Evolutionary conservation across 2,113 vertebrate genomes (phyloP).

Genomic region (Lepus timidus): DNA sequence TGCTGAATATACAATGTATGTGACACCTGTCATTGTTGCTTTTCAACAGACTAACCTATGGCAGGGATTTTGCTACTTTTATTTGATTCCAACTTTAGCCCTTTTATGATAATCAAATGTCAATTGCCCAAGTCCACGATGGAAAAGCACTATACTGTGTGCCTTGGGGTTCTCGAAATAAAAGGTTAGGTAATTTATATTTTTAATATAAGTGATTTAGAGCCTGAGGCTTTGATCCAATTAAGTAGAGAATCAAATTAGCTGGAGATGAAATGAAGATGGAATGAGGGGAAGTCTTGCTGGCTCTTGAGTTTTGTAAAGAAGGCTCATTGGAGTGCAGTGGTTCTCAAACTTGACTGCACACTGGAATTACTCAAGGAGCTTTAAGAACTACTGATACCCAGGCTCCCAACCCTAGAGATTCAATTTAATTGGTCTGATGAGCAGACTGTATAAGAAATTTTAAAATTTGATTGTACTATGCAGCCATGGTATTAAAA

Average conservation of each 20-base stretch:
- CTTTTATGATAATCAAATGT: conserved; percentile 83
- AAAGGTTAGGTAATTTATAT: conserved; percentile 82
- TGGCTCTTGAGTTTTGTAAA: conserved; percentile 60
- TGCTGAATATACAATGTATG: not conserved
- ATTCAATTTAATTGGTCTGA: not conserved
- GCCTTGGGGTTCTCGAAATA: conserved; percentile 68
- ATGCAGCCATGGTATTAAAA: conserved; percentile 7
- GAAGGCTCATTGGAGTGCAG: not conserved
- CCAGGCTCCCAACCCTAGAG: not conserved
- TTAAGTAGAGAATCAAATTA: conserved; percentile 79
- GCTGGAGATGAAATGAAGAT: conserved; percentile 75
- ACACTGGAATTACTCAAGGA: not conserved
- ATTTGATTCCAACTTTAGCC: conserved; percentile 76
- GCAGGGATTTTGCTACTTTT: conserved; percentile 53
- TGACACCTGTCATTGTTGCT: conserved; percentile 2
- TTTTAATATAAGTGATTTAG: conserved; percentile 83
- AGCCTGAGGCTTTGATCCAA: conserved; percentile 76
- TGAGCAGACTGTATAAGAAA: not conserved
- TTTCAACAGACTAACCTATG: conserved; percentile 56
- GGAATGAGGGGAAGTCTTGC: conserved; percentile 59
- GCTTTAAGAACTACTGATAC: conserved; percentile 1
- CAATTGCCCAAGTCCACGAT: conserved; percentile 66
- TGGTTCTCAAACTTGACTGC: not conserved
- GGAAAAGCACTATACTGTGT: conserved; percentile 58
- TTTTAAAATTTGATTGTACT: conserved; percentile 31